Evolutionary conservation across 2,113 vertebrate species (phyloP), one percentile per base, ranked within the genome.

Genomic region (Petrocephalus microphthalmus): DNA sequence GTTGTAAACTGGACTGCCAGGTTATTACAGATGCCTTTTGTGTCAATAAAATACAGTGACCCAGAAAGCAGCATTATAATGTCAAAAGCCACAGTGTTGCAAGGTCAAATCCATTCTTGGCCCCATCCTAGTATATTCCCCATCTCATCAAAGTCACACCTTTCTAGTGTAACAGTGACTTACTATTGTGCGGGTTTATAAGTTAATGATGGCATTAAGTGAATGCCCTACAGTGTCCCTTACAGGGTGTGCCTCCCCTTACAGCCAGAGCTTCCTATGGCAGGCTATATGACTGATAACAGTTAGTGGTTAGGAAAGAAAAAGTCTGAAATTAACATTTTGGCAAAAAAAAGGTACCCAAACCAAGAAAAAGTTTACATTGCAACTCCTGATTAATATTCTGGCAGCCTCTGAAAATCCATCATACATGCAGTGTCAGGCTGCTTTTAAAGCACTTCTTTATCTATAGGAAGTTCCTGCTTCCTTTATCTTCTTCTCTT

Each of bases 81-180:
- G 22, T 87, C 49, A 86, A 85, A 85, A 22, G 85, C 25, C 33
- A 86, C 71, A 78, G 71, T 78, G 33, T 78, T 78, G 71, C 71
- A 78, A 78, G 71, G 71, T 78, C 71, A 78, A 42, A 78, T 78
- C 71, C 15, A 78, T 78, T 11, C n/a, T n/a, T 78, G 33, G 71
- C 33, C 29, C 6, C 29, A 42, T 78, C 71, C 33, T 78, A 78
- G 33, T 42, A 17, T 78, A 0, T 42, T 78, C 37, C 33, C 71
- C 71, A 78, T 19, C 33, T 37, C 67, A 37, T 37, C 67, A 74
- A 78, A 19, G 33, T 78, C 29, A 78, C 33, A 74, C 67, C 29
- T 33, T 37, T 74, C 29, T 74, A 17, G 15, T 17, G 29, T 17
- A 74, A 33, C 67, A 74, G 11, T 78, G 71, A 42, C 33, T 78